Conservation (phyloP, 1,140 invertebrate species). For the Neuroterus valhalla region DNA sequence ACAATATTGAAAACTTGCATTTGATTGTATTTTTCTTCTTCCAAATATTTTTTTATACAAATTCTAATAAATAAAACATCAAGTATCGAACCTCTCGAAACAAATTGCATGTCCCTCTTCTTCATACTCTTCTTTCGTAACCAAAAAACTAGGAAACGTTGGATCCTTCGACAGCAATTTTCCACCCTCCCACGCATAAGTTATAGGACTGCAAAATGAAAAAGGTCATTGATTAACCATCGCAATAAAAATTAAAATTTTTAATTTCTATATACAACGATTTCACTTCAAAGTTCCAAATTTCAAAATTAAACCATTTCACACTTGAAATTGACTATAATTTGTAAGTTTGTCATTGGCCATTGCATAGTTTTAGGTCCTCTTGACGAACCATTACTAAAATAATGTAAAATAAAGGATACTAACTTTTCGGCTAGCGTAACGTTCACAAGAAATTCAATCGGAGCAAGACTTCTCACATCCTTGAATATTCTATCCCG, state of each 20-base stretch:
- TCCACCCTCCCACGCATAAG: conserved; percentile 93
- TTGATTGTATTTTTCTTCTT: conserved; percentile 1
- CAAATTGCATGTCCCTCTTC: conserved; percentile 86
- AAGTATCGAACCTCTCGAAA: conserved; percentile 83
- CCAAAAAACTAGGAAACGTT: conserved; percentile 82
- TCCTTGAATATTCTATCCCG: conserved; percentile 87
- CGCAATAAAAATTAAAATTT: conserved; percentile 35
- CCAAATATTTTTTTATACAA: conserved; percentile 14
- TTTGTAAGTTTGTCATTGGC: too few species aligned
- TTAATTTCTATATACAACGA: too few species aligned
- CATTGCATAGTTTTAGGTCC: too few species aligned
- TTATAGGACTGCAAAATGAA: conserved; percentile 80
- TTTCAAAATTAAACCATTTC: too few species aligned
- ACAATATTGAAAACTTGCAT: conserved; percentile 31
- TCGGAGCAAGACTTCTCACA: conserved; percentile 85
- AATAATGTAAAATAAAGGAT: conserved; percentile 28
- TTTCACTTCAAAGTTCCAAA: too few species aligned
- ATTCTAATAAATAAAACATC: conserved; percentile 31
- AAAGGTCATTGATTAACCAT: conserved; percentile 30
- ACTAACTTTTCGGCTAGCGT: conserved; percentile 81
- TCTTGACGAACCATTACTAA: too few species aligned
- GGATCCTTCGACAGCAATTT: conserved; percentile 83
- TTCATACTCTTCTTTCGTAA: conserved; percentile 91
- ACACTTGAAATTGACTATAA: too few species aligned
- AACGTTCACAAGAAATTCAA: conserved; percentile 85